Conservation (phyloP, 2,113 vertebrate species). For the Mormyrus lacerda region DNA sequence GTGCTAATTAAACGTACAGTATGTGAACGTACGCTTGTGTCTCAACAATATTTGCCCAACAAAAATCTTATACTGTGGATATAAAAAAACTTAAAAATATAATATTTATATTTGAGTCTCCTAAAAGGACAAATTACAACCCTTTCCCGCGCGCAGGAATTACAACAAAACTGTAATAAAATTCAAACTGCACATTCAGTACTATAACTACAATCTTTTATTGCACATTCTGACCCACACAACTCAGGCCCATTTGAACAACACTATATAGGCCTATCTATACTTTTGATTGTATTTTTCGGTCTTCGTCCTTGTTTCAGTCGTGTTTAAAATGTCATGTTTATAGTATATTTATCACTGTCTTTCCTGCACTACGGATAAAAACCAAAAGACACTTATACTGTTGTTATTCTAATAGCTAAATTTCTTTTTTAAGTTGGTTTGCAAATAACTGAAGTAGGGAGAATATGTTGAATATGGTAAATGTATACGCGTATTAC, state of each 20-base stretch:
- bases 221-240: neutral
- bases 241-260: neutral
- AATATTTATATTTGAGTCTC: neutral
- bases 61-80: neutral
- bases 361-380: neutral
- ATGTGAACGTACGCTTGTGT: neutral
- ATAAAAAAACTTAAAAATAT: neutral
- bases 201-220: neutral
- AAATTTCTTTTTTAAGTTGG: neutral
- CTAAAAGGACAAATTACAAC: neutral
- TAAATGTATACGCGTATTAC: neutral
- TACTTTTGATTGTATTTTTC: neutral
- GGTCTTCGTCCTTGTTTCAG: neutral
- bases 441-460: neutral
- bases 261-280: neutral
- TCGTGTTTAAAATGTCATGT: neutral
- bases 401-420: neutral
- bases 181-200: neutral
- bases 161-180: neutral
- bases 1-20: constrained; percentile 1
- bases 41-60: neutral
- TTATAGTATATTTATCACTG: neutral
- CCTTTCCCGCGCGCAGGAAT: neutral
- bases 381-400: neutral
- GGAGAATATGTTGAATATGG: neutral